A percentile compares a stretch with the other conserved stretches of the same genome.
phyloP scores from a whole-genome alignment of 2,797 vertebrate species.

The Meda fulgida region DNA sequence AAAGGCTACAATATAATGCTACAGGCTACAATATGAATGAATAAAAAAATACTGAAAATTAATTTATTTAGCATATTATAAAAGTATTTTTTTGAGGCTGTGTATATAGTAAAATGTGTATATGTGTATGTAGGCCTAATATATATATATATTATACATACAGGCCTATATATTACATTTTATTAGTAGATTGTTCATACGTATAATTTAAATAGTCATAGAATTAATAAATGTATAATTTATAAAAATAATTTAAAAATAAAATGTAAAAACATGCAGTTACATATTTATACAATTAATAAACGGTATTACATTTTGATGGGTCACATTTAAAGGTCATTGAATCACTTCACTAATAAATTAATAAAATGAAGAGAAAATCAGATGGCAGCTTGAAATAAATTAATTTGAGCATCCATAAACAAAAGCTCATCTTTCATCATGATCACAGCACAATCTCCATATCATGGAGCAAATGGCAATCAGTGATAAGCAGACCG shows the following conservation, averaged over 20 bases:
- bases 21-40: neutral
- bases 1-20: too few species aligned
- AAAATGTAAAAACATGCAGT: neutral
- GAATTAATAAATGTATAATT: neutral
- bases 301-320: neutral
- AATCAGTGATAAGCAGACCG: conserved; percentile 51
- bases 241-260: neutral
- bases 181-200: too few species aligned
- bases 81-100: neutral
- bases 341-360: neutral
- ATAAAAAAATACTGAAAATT: too few species aligned
- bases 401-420: neutral
- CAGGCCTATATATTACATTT: too few species aligned
- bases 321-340: neutral
- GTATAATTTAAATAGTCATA: neutral
- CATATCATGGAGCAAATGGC: conserved; percentile 58
- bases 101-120: too few species aligned
- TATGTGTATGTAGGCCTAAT: too few species aligned
- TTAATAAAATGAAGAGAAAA: neutral
- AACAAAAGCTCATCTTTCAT: conserved; percentile 41
- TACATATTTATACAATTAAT: neutral
- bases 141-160: too few species aligned
- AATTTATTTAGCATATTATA: neutral
- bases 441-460: conserved; percentile 49
- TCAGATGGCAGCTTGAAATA: neutral